phyloP scores from a whole-genome alignment of 2,797 vertebrate genomes.

The Esox lucius region DNA sequence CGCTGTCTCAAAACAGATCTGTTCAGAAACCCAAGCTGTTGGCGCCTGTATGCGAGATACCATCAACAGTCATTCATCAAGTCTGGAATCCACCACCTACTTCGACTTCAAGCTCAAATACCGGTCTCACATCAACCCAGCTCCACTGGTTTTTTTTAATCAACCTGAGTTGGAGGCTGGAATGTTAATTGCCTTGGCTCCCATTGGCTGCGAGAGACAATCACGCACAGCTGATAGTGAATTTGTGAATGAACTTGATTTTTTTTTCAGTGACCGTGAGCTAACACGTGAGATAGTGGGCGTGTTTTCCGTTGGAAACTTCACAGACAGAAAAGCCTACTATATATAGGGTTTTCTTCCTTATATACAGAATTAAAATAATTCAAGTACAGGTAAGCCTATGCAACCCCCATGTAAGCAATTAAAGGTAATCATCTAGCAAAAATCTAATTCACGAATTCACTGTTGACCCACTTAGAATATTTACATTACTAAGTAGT shows the following conservation, averaged over 20 bases:
- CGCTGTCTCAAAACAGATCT: neutral
- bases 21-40: conserved; percentile 23
- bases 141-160: conserved; percentile 61
- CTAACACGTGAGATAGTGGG: conserved; percentile 35
- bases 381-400: neutral
- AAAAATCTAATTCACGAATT: conserved; percentile 2
- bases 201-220: conserved; percentile 78
- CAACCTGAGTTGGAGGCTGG: conserved; percentile 46
- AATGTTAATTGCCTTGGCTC: conserved; percentile 56
- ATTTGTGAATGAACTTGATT: conserved; percentile 88
- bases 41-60: conserved; percentile 29
- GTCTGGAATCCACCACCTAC: conserved; percentile 2
- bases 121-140: conserved; percentile 1
- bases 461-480: conserved; percentile 4
- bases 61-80: conserved; percentile 47
- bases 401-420: neutral
- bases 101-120: conserved; percentile 57
- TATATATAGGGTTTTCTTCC: neutral
- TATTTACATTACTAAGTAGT: conserved; percentile 64
- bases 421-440: neutral
- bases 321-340: neutral
- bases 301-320: conserved; percentile 37
- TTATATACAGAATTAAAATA: neutral
- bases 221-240: conserved; percentile 73
- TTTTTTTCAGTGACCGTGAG: conserved; percentile 25